These are phyloP conservation scores for Aspiorhynchus laticeps DNA, from an alignment of 2,113 vertebrate genomes.

Conservation along the genomic window DNA sequence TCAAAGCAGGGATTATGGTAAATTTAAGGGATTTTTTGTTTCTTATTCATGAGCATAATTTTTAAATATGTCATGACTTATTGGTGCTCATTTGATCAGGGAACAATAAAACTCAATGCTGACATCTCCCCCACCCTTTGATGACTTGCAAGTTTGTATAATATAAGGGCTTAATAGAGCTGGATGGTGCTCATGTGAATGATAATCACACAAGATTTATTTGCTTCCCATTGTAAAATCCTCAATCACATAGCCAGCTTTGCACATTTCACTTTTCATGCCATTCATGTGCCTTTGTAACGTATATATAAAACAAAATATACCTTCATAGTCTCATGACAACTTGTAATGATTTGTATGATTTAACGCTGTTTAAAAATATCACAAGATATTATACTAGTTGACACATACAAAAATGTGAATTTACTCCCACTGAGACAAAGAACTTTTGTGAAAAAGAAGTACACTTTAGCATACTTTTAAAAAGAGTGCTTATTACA, in stretches of 20 bases:
- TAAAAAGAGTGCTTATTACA: too few species aligned
- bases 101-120: background rate
- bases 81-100: conserved; percentile 21
- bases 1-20: background rate
- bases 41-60: background rate
- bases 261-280: background rate
- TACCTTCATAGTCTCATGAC: background rate
- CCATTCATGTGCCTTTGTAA: background rate
- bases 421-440: background rate
- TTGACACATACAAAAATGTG: background rate
- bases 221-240: conserved; percentile 1
- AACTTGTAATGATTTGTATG: background rate
- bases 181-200: background rate
- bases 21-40: background rate
- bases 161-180: conserved; percentile 3
- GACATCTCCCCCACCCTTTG: background rate
- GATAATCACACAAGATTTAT: conserved; percentile 14
- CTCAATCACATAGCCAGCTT: background rate
- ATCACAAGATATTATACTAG: background rate
- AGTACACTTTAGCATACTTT: too few species aligned
- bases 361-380: background rate
- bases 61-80: conserved; percentile 17
- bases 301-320: background rate
- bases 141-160: conserved; percentile 17
- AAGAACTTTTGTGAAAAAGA: background rate